These are phyloP conservation scores for Drosophila melanogaster DNA, from an alignment of 1,140 invertebrate species.

Conservation along the genomic window DNA sequence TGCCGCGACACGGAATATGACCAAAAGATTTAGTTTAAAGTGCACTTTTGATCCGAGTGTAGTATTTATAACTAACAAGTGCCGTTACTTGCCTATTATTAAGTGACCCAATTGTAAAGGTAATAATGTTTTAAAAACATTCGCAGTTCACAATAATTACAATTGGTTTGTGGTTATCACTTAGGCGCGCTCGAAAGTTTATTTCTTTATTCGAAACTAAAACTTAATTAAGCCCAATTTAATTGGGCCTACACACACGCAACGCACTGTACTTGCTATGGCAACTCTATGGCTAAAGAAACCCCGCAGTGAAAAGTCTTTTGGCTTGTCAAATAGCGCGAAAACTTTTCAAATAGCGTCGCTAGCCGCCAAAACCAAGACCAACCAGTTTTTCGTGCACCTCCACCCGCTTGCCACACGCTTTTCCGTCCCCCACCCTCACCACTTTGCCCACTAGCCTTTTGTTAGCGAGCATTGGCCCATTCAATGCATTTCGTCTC, in stretches of 20 bases:
- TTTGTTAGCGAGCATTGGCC: slow-evolving; percentile 25
- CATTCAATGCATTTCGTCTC: slow-evolving; percentile 34
- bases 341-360: slow-evolving; percentile 61
- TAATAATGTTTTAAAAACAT: too few species aligned
- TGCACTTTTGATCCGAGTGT: too few species aligned
- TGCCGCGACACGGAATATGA: too few species aligned
- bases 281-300: slow-evolving; percentile 23
- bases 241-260: background rate
- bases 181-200: too few species aligned
- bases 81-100: too few species aligned
- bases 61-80: too few species aligned
- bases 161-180: too few species aligned
- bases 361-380: slow-evolving; percentile 28
- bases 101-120: too few species aligned
- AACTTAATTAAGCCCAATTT: background rate
- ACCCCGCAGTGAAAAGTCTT: slow-evolving; percentile 36
- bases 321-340: slow-evolving; percentile 71
- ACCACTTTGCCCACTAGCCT: slow-evolving; percentile 4
- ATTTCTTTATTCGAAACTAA: too few species aligned
- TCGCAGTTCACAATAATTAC: too few species aligned
- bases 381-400: slow-evolving; percentile 15
- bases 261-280: slow-evolving; percentile 16
- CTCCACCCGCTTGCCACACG: background rate
- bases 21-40: too few species aligned
- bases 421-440: background rate